These are phyloP conservation scores for Brachionus rubens DNA, from an alignment of 1,140 invertebrate genomes.

Conservation along the genomic window DNA sequence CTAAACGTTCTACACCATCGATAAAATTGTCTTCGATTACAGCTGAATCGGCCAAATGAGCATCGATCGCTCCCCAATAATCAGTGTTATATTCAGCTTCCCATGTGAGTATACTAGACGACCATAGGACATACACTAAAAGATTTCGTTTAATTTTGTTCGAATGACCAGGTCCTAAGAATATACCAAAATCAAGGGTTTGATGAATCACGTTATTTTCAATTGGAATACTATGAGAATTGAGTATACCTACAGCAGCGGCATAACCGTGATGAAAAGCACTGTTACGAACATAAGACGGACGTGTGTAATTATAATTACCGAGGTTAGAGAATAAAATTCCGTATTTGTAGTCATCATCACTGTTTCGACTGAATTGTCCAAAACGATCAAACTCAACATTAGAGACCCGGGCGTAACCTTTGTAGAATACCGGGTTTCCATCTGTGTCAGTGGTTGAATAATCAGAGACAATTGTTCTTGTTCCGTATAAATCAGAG, in stretches of 20 bases:
- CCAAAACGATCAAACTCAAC: slow-evolving; percentile 20
- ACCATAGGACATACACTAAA: slow-evolving; percentile 49
- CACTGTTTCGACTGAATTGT: slow-evolving; percentile 3
- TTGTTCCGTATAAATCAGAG: slow-evolving; percentile 54
- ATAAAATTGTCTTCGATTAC: slow-evolving; percentile 51
- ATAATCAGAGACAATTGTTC: slow-evolving; percentile 51
- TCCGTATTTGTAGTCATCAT: slow-evolving; percentile 31
- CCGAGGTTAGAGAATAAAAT: slow-evolving; percentile 25
- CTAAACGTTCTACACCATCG: slow-evolving; percentile 51
- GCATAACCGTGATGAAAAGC: slow-evolving; percentile 19
- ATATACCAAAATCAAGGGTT: slow-evolving; percentile 41
- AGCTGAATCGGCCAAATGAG: slow-evolving; percentile 48
- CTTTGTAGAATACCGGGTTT: background rate
- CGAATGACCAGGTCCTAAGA: slow-evolving; percentile 9
- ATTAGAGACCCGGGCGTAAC: slow-evolving; percentile 1
- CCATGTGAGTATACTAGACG: slow-evolving; percentile 47
- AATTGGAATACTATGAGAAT: slow-evolving; percentile 16
- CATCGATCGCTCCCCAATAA: slow-evolving; percentile 51
- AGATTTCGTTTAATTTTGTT: slow-evolving; percentile 50
- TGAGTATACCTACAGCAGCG: background rate
- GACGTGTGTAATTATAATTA: slow-evolving; percentile 46
- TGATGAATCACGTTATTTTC: slow-evolving; percentile 45
- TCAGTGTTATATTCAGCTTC: slow-evolving; percentile 49
- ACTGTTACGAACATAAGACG: slow-evolving; percentile 38
- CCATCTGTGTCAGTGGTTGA: background rate